phyloP scores from a whole-genome alignment of 2,113 vertebrate genomes.

The Pavo muticus region DNA sequence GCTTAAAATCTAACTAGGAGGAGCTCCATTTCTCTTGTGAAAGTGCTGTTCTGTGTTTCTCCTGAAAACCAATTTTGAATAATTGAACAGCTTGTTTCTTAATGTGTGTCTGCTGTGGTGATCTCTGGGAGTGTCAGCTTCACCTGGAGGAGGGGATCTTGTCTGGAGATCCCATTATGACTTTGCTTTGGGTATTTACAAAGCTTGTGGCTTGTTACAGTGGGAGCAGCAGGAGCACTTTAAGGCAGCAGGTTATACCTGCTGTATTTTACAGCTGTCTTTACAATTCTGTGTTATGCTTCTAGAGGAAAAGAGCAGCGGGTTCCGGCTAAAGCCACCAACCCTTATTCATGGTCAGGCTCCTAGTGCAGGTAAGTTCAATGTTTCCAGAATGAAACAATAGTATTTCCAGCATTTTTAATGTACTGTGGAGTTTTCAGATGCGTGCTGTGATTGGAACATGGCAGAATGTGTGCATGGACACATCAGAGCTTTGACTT shows the following conservation, averaged over 20 bases:
- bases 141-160: neutral
- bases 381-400: fast-evolving
- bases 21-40: neutral
- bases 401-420: neutral
- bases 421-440: neutral
- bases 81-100: neutral
- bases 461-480: fast-evolving
- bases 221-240: neutral
- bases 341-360: constrained; percentile 97
- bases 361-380: constrained; percentile 91
- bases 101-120: neutral
- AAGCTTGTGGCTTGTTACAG: neutral
- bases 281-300: constrained; percentile 41
- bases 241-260: neutral
- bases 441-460: neutral
- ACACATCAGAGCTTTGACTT: fast-evolving
- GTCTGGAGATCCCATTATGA: neutral
- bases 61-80: neutral
- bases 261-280: neutral
- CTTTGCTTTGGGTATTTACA: neutral
- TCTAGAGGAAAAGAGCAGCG: constrained; percentile 94
- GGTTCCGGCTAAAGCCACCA: constrained; percentile 96
- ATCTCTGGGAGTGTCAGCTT: neutral
- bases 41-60: neutral
- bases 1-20: neutral